These are phyloP conservation scores for Hydroisotoma schaefferi DNA, from an alignment of 2,888 invertebrate genomes.

Conservation along the genomic window DNA sequence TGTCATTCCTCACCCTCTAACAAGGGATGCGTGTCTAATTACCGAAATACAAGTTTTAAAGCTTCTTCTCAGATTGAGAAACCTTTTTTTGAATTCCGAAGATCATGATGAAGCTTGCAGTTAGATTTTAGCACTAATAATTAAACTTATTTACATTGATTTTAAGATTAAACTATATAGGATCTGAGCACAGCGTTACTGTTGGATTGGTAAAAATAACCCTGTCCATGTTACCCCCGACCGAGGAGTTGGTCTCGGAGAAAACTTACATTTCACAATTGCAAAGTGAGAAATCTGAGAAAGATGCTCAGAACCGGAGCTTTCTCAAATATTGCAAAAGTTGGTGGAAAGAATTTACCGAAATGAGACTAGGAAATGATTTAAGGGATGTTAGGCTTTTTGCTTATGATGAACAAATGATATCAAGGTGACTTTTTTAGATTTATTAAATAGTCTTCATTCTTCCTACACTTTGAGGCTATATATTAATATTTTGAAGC, in stretches of 20 bases:
- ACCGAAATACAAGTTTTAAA: too few relatives aligned
- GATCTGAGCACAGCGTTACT: conserved; percentile 26
- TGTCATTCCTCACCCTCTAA: too few relatives aligned
- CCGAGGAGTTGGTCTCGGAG: conserved; percentile 27
- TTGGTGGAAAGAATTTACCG: conserved; percentile 38
- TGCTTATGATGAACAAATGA: conserved; percentile 40
- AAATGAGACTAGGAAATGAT: conserved; percentile 34
- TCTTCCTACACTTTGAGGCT: too few relatives aligned
- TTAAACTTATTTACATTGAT: too few relatives aligned
- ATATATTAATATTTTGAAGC: background rate
- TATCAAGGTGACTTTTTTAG: conserved; percentile 22
- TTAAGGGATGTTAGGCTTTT: conserved; percentile 36
- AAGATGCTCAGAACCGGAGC: conserved; percentile 25
- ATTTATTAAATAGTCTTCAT: too few relatives aligned
- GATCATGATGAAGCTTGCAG: too few relatives aligned
- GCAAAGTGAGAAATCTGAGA: conserved; percentile 20
- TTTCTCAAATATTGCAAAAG: conserved; percentile 28
- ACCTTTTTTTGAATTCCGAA: too few relatives aligned
- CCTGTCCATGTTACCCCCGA: conserved; percentile 25
- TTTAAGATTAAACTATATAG: conserved; percentile 16
- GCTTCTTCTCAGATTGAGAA: too few relatives aligned
- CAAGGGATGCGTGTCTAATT: too few relatives aligned
- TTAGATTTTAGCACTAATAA: too few relatives aligned
- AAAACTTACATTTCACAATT: conserved; percentile 27
- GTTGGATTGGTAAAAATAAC: conserved; percentile 27